These are phyloP conservation scores for Melanotaenia trifasciata DNA, from an alignment of 2,797 vertebrate species.

Conservation along the genomic window DNA sequence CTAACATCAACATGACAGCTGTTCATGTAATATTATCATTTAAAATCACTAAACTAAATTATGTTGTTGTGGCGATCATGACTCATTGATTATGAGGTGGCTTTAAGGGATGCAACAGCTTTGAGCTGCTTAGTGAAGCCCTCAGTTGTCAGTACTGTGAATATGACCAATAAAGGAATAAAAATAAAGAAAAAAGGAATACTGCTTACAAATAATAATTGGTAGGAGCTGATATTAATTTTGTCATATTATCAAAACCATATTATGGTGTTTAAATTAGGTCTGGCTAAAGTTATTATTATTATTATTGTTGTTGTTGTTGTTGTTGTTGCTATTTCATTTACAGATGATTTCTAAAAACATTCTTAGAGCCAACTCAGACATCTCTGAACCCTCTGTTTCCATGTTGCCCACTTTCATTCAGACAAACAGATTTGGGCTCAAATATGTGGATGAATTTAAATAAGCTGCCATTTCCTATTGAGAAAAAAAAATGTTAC, in stretches of 20 bases:
- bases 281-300: too few relatives aligned
- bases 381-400: neutral
- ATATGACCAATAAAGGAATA: neutral
- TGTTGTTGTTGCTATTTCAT: too few relatives aligned
- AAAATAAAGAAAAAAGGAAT: neutral
- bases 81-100: neutral
- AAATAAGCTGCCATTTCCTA: neutral
- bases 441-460: neutral
- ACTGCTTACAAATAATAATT: neutral
- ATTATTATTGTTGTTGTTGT: too few relatives aligned
- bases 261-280: too few relatives aligned
- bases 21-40: too few relatives aligned
- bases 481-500: neutral
- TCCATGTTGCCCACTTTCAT: neutral
- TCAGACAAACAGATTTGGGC: neutral
- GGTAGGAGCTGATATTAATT: neutral
- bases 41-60: constrained; percentile 23
- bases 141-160: neutral
- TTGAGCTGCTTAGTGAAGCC: too few relatives aligned
- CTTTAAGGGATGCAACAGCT: too few relatives aligned
- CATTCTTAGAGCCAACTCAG: neutral
- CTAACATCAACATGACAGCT: too few relatives aligned
- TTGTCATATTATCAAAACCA: too few relatives aligned
- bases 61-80: constrained; percentile 12
- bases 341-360: too few relatives aligned